These are phyloP conservation scores for Mesoclemmys tuberculata DNA, from an alignment of 2,113 vertebrate genomes.

Conservation along the genomic window DNA sequence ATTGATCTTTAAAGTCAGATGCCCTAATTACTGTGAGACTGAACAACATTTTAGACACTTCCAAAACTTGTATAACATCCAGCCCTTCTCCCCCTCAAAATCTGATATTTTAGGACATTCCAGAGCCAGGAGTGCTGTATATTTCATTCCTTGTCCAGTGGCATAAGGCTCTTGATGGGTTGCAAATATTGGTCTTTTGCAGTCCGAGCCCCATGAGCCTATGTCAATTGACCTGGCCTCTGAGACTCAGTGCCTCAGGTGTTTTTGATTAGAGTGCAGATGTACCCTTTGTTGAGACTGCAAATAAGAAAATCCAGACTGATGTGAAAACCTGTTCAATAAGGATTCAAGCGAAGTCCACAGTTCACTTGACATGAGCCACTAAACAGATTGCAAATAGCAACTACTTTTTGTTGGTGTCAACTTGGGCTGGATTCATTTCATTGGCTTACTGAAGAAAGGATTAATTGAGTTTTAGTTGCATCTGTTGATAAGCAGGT, in stretches of 20 bases:
- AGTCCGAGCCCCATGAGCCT: not conserved
- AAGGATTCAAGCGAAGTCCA: not conserved
- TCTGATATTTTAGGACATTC: not conserved
- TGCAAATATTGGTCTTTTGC: not conserved
- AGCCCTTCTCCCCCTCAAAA: not conserved
- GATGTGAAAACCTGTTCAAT: not conserved
- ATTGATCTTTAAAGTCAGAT: not conserved
- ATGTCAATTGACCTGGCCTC: not conserved
- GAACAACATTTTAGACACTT: not conserved
- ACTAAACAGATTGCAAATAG: not conserved
- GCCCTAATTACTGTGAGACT: not conserved
- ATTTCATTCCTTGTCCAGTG: not conserved
- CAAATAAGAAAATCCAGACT: not conserved
- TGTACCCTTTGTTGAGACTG: not conserved
- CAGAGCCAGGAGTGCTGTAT: not conserved
- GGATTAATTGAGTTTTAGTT: not conserved
- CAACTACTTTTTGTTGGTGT: not conserved
- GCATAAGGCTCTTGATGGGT: not conserved
- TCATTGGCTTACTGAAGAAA: not conserved
- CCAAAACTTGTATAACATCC: not conserved
- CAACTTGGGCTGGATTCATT: not conserved
- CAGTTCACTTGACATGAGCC: rapidly evolving
- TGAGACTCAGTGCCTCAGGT: not conserved
- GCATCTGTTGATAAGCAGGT: not conserved
- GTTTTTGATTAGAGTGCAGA: not conserved